Evolutionary conservation across 2,888 invertebrate genomes (phyloP).

Genomic region (Scaptomyza tumidula): DNA sequence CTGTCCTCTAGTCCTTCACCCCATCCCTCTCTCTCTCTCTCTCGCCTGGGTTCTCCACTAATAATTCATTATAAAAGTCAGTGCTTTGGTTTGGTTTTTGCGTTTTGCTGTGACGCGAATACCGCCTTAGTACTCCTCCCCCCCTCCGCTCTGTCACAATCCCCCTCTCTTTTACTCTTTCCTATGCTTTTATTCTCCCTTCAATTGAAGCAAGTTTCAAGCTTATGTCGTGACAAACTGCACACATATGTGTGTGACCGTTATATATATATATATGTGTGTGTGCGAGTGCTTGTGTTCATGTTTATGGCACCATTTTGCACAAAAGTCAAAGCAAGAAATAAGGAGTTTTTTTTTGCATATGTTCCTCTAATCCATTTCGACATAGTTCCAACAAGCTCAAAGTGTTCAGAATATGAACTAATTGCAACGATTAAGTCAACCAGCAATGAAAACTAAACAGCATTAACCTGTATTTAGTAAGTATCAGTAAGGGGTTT

Average conservation of each 20-base stretch:
- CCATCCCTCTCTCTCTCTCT: background rate
- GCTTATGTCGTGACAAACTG: constrained; percentile 81
- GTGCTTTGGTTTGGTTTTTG: constrained; percentile 80
- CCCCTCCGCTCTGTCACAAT: background rate
- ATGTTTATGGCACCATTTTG: constrained; percentile 78
- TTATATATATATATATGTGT: constrained; percentile 22
- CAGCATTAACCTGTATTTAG: background rate
- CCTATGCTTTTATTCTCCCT: background rate
- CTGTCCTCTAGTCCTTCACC: background rate
- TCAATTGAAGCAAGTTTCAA: constrained; percentile 29
- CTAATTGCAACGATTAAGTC: background rate
- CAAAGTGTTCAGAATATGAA: background rate
- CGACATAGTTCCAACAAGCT: constrained; percentile 26
- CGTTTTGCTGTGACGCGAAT: constrained; percentile 75
- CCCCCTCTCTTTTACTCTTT: background rate
- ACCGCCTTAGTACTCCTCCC: constrained; percentile 46
- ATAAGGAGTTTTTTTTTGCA: constrained; percentile 29
- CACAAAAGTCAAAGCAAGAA: constrained; percentile 66
- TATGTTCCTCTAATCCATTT: constrained; percentile 41
- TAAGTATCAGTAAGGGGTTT: too few relatives aligned
- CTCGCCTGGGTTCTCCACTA: constrained; percentile 55
- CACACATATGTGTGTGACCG: constrained; percentile 69
- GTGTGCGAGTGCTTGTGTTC: constrained; percentile 46
- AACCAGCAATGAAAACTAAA: background rate
- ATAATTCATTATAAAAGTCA: constrained; percentile 80